Evolutionary conservation across 2,797 vertebrate species (phyloP), one percentile per base, ranked within the genome.

Genomic region (Parotocinclus haroldoi): DNA sequence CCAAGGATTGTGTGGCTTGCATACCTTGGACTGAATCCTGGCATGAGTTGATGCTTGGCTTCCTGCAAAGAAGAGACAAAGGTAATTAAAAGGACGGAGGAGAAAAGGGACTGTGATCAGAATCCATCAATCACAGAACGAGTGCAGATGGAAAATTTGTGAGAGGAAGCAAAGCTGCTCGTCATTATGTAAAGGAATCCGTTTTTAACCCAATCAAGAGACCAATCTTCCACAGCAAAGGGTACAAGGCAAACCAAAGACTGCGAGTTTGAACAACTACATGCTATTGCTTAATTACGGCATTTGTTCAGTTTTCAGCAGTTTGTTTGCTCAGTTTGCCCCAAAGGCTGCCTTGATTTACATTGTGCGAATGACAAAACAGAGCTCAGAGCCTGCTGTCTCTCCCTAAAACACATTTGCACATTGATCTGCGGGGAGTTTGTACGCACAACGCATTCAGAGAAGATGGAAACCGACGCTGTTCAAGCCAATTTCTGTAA

Each of bases 11-110:
- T 0, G 84, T 77, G 57, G 78, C 63, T 80, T 84, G 87, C 84
- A 83, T 85, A 72, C 84, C 79, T 42, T 85, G 80, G 75, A 86
- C 81, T 19, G 80, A 73, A 27, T 89, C 85, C 68, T 52, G 84
- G 61, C 78, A 59, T 53, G 80, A 75, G 72, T 80, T 62, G 1
- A 67, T 63, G 4, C 51, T 18, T 1, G 19, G 76, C 18, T 63
- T 75, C 61, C 76, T 78, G 68, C 11, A 17, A 50, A 61, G 14
- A 49, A 70, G 4, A 61, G 56, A 73, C 18, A 27, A 37, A 44
- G 7, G 51, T 36, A 62, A 36, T 19, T 0, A 14, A 27, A 53
- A 54, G 49, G 48, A 50, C 49, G 61, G 44, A 56, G 13, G 17
- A 46, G 3, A 65, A 48, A 16, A 38, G 14, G 13, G 12, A 36